Evolutionary conservation across 92 coral and sea anemone species (phyloP), one percentile per base, ranked within the genome.

Genomic region (Parazoanthus darwini): DNA sequence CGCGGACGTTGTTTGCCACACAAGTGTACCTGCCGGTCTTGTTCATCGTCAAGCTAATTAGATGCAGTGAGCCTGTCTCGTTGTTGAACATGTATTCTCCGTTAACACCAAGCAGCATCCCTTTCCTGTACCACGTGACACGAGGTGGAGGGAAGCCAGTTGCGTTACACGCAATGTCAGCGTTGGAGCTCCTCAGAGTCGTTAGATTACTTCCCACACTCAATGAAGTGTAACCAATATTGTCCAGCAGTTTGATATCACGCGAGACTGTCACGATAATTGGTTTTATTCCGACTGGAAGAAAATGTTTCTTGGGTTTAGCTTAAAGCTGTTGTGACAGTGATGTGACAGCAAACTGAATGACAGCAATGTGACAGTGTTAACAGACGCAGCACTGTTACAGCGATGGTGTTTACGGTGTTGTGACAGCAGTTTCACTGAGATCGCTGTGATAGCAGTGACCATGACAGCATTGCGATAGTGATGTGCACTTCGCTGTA

Each of bases 1-100:
- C 99, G 46, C 96, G 92, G 11, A 89, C 90, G 56, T 94, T 97
- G 11, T 67, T 89, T 15, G 99, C 99, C 33, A 87, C 92, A 73
- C 99, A 97, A 14, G 92, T 88, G 59, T 94, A 95, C 22, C 76
- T 90, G 20, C 99, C 99, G 63, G 93, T 85, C 88, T 89, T 95
- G 25, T 95, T 87, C 88, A 91, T 83, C 3, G 93, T 90, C 43
- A 95, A 75, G 80, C 98, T 93, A 29, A 95, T 81, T 23, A 91
- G 79, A 85, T 89, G 86, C 58, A 95, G 85, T 2, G 93, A 90
- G 18, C 92, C 94, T 44, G 96, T 89, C 38, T 58, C 70, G 46
- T 87, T 85, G 72, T 92, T 85, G 48, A 93, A 82, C 66, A 54
- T 89, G 51, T 82, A 91, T 38, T 89, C 90, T 25, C 96, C 96